phyloP scores from a whole-genome alignment of 92 coral and sea anemone genomes.

The Zoanthus solanderi region DNA sequence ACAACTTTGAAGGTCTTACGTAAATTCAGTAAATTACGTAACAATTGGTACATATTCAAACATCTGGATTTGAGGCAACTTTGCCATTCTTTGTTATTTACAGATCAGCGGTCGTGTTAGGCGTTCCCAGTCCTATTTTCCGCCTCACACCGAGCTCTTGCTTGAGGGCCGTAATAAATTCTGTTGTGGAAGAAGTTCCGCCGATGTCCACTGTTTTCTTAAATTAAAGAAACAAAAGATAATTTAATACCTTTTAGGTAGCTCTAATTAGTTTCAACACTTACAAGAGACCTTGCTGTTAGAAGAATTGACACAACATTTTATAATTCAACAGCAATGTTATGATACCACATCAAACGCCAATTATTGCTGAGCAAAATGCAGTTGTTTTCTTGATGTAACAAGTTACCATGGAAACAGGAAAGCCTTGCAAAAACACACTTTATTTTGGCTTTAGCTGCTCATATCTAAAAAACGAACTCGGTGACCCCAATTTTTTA shows the following conservation, averaged over 20 bases:
- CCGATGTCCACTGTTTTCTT: conserved; percentile 93
- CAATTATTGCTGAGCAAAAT: too few relatives aligned
- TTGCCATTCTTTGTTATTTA: not conserved
- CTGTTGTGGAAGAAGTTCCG: conserved; percentile 88
- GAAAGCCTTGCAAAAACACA: too few relatives aligned
- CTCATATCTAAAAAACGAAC: too few relatives aligned
- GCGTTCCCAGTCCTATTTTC: conserved; percentile 46
- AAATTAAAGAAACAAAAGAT: conserved; percentile 14
- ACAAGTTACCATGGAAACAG: too few relatives aligned
- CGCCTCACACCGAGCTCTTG: conserved; percentile 75
- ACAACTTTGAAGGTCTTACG: not conserved
- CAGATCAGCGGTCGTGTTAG: conserved; percentile 45
- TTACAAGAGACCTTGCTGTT: too few relatives aligned
- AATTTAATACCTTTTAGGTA: not conserved
- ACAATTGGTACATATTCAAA: not conserved
- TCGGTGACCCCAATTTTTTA: too few relatives aligned
- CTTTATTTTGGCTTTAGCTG: too few relatives aligned
- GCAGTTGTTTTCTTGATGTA: too few relatives aligned
- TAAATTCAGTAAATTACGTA: not conserved
- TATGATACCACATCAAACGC: too few relatives aligned
- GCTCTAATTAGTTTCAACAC: too few relatives aligned
- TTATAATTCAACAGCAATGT: too few relatives aligned
- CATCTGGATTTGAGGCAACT: not conserved
- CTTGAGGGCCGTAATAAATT: conserved; percentile 84
- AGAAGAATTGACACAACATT: too few relatives aligned